Conservation (phyloP, 2,797 vertebrate species). For the Chloroceryle amazona region DNA sequence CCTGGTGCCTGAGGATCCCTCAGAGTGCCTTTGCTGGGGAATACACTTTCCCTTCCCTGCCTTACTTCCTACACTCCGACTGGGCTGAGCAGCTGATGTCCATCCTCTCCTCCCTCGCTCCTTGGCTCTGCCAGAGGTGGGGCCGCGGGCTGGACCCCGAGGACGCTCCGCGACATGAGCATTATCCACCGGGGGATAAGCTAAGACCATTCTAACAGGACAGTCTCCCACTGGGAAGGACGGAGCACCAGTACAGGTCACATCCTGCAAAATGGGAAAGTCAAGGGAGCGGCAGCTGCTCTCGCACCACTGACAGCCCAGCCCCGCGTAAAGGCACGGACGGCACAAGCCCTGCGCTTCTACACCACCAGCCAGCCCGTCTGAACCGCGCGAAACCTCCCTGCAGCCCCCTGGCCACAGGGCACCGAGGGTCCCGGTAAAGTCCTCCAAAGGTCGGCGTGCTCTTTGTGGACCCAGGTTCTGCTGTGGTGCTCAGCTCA, state of each 20-base stretch:
- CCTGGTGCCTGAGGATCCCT: neutral
- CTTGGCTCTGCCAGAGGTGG: neutral
- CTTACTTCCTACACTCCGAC: neutral
- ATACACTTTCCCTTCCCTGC: neutral
- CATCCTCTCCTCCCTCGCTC: neutral
- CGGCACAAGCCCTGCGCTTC: accelerated
- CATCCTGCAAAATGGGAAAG: neutral
- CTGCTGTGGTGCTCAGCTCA: neutral
- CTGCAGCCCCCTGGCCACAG: neutral
- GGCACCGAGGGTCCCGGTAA: neutral
- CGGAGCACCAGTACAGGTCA: no score
- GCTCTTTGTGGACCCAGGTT: neutral
- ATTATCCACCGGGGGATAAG: neutral
- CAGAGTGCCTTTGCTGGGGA: neutral
- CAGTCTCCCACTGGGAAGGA: neutral
- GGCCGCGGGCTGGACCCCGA: neutral
- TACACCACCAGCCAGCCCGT: neutral
- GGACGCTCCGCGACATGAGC: neutral
- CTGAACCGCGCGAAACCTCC: no score
- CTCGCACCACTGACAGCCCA: accelerated
- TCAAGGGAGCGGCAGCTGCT: neutral
- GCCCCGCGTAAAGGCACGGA: neutral
- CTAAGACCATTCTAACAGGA: neutral
- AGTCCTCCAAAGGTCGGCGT: neutral
- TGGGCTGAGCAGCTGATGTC: neutral